Percentiles rank a stretch among this genome's conserved stretches.
These are phyloP conservation scores for Ascaphus truei DNA, from an alignment of 2,113 vertebrate genomes.

Conservation along the genomic window DNA sequence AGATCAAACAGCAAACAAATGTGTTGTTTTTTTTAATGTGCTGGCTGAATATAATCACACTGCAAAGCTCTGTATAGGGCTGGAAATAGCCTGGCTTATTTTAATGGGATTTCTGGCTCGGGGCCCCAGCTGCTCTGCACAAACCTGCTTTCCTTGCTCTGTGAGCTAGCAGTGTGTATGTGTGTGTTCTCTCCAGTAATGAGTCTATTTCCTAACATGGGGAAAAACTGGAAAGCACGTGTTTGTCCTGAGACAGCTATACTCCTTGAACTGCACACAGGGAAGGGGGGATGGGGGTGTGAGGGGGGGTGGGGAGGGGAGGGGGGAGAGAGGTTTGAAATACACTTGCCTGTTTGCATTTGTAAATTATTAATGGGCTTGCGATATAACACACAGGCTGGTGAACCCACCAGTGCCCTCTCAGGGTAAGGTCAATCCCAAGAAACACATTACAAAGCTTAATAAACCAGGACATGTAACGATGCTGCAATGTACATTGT, in stretches of 20 bases:
- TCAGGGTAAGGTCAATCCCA: slow-evolving; percentile 52
- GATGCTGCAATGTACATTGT: slow-evolving; percentile 40
- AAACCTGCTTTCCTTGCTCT: slow-evolving; percentile 60
- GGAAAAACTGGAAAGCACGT: slow-evolving; percentile 51
- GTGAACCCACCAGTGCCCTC: slow-evolving; percentile 49
- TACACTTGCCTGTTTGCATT: slow-evolving; percentile 54
- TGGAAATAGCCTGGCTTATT: slow-evolving; percentile 84
- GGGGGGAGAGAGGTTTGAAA: slow-evolving; percentile 26
- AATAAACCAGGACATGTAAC: slow-evolving; percentile 35
- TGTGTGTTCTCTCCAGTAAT: slow-evolving; percentile 58
- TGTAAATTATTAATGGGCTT: slow-evolving; percentile 63
- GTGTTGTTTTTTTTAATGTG: slow-evolving; percentile 56
- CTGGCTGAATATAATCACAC: slow-evolving; percentile 73
- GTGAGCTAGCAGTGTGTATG: slow-evolving; percentile 56
- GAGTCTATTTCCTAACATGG: slow-evolving; percentile 62
- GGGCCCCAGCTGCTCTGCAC: slow-evolving; percentile 65
- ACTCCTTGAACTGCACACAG: slow-evolving; percentile 42
- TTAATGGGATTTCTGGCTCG: slow-evolving; percentile 83
- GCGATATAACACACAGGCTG: slow-evolving; percentile 57
- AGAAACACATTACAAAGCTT: slow-evolving; percentile 50
- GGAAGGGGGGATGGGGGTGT: slow-evolving; percentile 25
- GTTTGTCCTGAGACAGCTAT: slow-evolving; percentile 51
- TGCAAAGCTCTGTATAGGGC: slow-evolving; percentile 74
- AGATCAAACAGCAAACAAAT: slow-evolving; percentile 67
- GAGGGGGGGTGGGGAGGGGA: slow-evolving; percentile 24